These are phyloP conservation scores for Eustalomyia histrio DNA, from an alignment of 2,888 invertebrate genomes.

Conservation along the genomic window DNA sequence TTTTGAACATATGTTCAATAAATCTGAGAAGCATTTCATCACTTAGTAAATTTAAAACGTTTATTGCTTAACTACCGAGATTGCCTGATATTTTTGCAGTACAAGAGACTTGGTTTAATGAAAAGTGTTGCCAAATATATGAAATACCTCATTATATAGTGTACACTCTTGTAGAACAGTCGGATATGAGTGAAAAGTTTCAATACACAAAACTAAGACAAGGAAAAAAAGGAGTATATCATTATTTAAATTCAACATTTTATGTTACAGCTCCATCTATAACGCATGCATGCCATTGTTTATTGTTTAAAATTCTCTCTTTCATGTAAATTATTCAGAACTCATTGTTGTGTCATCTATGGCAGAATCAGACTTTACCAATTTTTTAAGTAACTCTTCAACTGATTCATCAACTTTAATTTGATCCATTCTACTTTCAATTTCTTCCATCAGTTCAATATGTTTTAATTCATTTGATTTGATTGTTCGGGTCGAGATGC, in stretches of 20 bases:
- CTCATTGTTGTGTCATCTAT: slow-evolving; percentile 52
- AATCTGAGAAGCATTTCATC: too few species aligned
- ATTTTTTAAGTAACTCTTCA: slow-evolving; percentile 23
- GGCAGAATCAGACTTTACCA: slow-evolving; percentile 61
- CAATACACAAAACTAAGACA: too few species aligned
- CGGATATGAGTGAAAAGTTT: too few species aligned
- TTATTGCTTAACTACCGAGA: too few species aligned
- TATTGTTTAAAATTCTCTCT: not conserved
- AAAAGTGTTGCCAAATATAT: too few species aligned
- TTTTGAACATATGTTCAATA: too few species aligned
- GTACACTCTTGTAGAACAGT: too few species aligned
- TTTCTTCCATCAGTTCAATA: slow-evolving; percentile 22
- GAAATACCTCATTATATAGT: too few species aligned
- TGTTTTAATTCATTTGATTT: not conserved
- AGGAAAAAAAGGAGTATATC: slow-evolving; percentile 1
- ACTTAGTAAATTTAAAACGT: too few species aligned
- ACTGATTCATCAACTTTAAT: slow-evolving; percentile 3
- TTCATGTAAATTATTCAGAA: slow-evolving; percentile 32
- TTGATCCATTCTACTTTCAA: not conserved
- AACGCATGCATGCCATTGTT: slow-evolving; percentile 8
- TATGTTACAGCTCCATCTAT: not conserved
- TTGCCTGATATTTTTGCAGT: too few species aligned
- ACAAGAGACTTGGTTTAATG: too few species aligned
- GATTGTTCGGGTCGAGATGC: not conserved
- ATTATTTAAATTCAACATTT: slow-evolving; percentile 45